Conservation (phyloP, 2,797 vertebrate genomes). For the Manis crassicaudata region DNA sequence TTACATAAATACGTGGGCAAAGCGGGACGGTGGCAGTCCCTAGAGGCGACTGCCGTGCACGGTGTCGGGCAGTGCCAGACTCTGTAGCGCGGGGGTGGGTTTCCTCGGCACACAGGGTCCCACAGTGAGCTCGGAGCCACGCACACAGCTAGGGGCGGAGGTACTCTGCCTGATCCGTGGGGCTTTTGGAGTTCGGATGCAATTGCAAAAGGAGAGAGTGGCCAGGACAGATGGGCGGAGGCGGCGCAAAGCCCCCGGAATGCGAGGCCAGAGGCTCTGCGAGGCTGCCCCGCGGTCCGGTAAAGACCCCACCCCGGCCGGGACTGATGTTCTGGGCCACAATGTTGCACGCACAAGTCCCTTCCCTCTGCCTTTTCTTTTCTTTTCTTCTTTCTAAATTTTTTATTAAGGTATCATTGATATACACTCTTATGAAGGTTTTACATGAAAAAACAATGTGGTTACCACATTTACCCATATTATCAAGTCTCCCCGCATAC, state of each 20-base stretch:
- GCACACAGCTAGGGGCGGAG: not conserved
- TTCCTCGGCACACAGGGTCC: not conserved
- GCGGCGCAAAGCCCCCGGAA: not conserved
- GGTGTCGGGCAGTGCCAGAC: not conserved
- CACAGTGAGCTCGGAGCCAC: not conserved
- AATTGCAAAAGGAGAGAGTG: not conserved
- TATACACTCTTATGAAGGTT: no score
- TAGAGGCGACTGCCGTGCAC: no score
- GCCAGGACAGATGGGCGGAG: not conserved
- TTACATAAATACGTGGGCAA: not conserved
- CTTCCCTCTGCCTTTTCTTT: no score
- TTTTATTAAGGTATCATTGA: no score
- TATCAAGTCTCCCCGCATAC: no score
- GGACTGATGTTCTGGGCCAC: not conserved
- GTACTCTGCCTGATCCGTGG: not conserved
- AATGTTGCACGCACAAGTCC: not conserved
- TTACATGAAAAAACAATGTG: no score
- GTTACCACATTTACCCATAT: no score
- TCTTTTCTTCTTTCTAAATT: not conserved
- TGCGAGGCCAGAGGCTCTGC: no score
- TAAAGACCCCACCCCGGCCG: accelerated
- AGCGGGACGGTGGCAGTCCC: not conserved
- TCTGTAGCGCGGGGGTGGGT: no score
- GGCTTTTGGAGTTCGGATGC: not conserved
- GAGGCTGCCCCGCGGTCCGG: not conserved